Evolutionary conservation across 2,113 vertebrate species (phyloP).

Genomic region (Urocitellus parryii): DNA sequence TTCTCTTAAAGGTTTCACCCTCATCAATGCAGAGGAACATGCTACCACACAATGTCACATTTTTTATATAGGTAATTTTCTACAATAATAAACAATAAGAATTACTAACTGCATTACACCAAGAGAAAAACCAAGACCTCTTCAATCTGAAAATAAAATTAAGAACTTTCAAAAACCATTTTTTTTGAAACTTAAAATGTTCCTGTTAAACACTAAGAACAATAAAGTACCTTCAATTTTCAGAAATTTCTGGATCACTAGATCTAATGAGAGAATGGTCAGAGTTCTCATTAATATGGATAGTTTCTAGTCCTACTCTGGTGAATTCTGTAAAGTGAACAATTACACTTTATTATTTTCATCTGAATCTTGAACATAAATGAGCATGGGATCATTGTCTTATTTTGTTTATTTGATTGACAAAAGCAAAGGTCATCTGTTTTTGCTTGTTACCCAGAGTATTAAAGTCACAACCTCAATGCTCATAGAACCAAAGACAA

Average conservation of each 20-base stretch:
- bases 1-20: background rate
- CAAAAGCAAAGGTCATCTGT: background rate
- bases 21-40: background rate
- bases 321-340: background rate
- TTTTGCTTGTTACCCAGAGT: background rate
- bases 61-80: background rate
- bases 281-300: background rate
- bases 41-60: background rate
- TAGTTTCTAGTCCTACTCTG: background rate
- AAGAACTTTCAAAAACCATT: background rate
- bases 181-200: slow-evolving; percentile 25
- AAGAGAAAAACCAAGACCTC: background rate
- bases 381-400: background rate
- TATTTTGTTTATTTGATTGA: background rate
- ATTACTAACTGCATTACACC: background rate
- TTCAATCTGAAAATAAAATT: background rate
- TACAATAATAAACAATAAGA: background rate
- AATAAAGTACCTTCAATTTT: background rate
- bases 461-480: background rate
- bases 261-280: background rate
- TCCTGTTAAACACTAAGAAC: background rate
- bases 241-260: background rate
- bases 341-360: background rate
- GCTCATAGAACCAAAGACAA: background rate
- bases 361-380: background rate